Base-by-base conservation (phyloP, 2,888 invertebrate species). In the Drosophila dives region DNA sequence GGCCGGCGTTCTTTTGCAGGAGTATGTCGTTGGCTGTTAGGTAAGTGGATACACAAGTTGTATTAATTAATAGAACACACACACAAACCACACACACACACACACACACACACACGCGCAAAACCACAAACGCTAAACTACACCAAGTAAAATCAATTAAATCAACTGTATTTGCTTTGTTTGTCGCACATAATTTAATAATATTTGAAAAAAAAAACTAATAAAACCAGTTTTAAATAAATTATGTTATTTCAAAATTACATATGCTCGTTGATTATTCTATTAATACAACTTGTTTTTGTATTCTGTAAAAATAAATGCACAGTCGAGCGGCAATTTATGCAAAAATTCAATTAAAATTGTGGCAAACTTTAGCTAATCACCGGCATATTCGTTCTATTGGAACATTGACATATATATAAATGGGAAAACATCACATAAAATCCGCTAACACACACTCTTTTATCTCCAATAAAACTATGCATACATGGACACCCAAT, bases 1-100 rank as follows among this genome's bases (percentile, higher is more conserved):
- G 70, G 54, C 34, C 42, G 12, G 10, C 8, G 58, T 50, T 23
- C 45, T 23, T 45, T 45, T 15, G 23, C 45, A 15, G 15, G 26
- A 32, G 50, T 68, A 53, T 54, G 55, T 23, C 40, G 62, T 70
- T 73, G 54, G 58, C 62, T 45, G 51, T 67, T 67, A 40, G 63
- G 58, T 75, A 77, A 84, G 66, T 75, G 78, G 72, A 64, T 60
- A 62, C 65, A 73, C 65, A 73, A 70, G 69, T 61, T 58, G 54
- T 72, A 64, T 81, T 71, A 81, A 77, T 77, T 75, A 83, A 50
- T 45, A 54, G 48, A 56, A 40, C 48, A 60, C n/a, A 65, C 17
- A 48, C 51, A 53, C 32, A 61, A 15, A 8, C 12, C n/a, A 17
- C 12, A 51, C 26, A 54, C 48, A 63, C 26, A 49, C 26, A 58